phyloP scores from a whole-genome alignment of 2,888 invertebrate species.

The Dryomyza anilis region DNA sequence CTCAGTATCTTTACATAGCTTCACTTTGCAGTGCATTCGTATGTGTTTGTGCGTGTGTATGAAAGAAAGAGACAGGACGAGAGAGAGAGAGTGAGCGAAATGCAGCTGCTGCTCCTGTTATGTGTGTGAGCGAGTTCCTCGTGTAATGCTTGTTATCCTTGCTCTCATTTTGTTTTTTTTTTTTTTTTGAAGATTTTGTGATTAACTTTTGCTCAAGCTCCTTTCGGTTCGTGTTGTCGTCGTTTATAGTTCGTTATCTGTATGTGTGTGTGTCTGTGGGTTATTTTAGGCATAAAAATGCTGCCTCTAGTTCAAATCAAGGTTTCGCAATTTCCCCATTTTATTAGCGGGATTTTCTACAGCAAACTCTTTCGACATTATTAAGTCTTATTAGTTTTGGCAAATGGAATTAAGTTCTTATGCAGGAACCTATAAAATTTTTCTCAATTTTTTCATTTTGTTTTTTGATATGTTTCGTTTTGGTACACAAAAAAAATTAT shows the following conservation, averaged over 20 bases:
- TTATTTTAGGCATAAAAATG: background rate
- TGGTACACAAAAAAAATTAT: too few species aligned
- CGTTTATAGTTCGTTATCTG: background rate
- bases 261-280: too few species aligned
- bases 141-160: slow-evolving; percentile 27
- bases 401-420: too few species aligned
- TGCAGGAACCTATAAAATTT: too few species aligned
- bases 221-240: too few species aligned
- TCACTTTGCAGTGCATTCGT: too few species aligned
- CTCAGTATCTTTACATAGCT: background rate
- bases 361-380: too few species aligned
- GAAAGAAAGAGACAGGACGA: background rate
- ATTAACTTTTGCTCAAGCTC: slow-evolving; percentile 21
- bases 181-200: slow-evolving; percentile 32
- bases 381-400: too few species aligned
- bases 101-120: background rate
- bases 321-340: background rate
- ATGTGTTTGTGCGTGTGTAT: background rate
- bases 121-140: background rate
- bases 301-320: background rate
- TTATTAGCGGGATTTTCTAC: too few species aligned
- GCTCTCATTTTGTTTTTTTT: slow-evolving; percentile 28
- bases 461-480: too few species aligned
- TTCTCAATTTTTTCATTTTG: too few species aligned
- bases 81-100: background rate